A percentile compares a stretch with the other conserved stretches of the same genome.
These are phyloP conservation scores for Halichoeres trimaculatus DNA, from an alignment of 2,113 vertebrate genomes.

Conservation along the genomic window DNA sequence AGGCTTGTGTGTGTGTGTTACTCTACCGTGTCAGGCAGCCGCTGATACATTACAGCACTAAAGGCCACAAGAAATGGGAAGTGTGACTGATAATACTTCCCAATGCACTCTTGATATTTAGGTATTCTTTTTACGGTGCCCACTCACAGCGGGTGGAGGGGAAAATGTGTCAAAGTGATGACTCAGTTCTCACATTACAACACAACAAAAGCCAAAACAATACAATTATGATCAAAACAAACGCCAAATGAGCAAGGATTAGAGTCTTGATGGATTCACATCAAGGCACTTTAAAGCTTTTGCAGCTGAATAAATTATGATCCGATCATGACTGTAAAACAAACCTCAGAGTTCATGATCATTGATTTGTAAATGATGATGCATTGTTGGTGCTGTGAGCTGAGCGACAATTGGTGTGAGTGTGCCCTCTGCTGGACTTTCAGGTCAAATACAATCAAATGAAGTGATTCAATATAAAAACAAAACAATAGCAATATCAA, in stretches of 20 bases:
- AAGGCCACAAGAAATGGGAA: constrained; percentile 65
- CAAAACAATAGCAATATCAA: too few relatives aligned
- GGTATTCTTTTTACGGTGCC: neutral
- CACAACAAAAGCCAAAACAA: neutral
- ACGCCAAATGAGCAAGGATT: neutral
- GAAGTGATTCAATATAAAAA: too few relatives aligned
- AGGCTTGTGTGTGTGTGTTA: neutral
- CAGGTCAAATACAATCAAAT: neutral
- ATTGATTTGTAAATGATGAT: neutral
- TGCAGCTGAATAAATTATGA: neutral
- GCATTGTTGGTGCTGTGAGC: neutral
- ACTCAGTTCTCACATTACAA: constrained; percentile 18
- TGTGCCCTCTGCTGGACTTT: constrained; percentile 9
- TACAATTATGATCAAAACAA: neutral
- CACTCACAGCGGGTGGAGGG: neutral
- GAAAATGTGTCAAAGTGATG: neutral
- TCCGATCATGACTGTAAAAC: neutral
- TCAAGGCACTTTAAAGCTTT: neutral
- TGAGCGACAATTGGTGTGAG: neutral
- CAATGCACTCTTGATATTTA: neutral
- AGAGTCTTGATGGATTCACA: neutral
- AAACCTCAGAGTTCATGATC: neutral
- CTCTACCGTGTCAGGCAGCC: neutral
- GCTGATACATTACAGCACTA: constrained; percentile 18
- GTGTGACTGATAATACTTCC: constrained; percentile 45